A percentile compares a stretch with the other conserved stretches of the same genome.
Evolutionary conservation across 2,113 vertebrate species (phyloP).

Genomic region (Nesogale talazaci): DNA sequence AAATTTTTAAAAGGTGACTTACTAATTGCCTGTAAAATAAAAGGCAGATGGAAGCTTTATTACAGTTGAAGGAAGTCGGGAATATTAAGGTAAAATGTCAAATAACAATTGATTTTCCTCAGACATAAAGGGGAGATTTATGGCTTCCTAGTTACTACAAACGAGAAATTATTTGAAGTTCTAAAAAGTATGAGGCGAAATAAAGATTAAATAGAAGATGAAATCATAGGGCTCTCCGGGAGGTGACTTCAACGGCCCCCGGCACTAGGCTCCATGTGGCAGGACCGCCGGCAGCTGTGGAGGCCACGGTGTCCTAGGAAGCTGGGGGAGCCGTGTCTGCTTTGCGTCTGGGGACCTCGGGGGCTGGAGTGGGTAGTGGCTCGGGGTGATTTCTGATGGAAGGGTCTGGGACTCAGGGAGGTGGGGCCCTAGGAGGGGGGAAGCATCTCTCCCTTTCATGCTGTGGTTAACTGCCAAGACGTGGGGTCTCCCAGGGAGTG

Average conservation of each 20-base stretch:
- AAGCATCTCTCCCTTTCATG: fast-evolving
- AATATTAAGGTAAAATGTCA: conserved; percentile 86
- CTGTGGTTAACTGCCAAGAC: not conserved
- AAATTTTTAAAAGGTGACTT: conserved; percentile 80
- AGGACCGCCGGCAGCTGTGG: not conserved
- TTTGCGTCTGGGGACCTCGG: not conserved
- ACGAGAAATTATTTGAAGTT: conserved; percentile 82
- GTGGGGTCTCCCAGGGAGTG: not conserved
- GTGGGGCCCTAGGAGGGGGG: not conserved
- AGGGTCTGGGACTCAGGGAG: not conserved
- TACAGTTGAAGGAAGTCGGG: conserved; percentile 83
- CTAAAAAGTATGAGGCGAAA: conserved; percentile 81
- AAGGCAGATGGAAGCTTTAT: conserved; percentile 85
- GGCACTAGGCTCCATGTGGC: conserved; percentile 46
- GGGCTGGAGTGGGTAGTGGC: not conserved
- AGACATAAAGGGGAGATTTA: conserved; percentile 84
- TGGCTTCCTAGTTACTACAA: conserved; percentile 82
- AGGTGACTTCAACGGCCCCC: conserved; percentile 60
- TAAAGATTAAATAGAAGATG: conserved; percentile 84
- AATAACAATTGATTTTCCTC: conserved; percentile 85
- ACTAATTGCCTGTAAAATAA: conserved; percentile 86
- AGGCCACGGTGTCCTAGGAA: not conserved
- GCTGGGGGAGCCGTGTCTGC: not conserved
- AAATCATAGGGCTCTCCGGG: conserved; percentile 72
- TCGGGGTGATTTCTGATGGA: not conserved